Conservation (phyloP, 2,888 invertebrate species). For the Chloroclystis v-ata region DNA sequence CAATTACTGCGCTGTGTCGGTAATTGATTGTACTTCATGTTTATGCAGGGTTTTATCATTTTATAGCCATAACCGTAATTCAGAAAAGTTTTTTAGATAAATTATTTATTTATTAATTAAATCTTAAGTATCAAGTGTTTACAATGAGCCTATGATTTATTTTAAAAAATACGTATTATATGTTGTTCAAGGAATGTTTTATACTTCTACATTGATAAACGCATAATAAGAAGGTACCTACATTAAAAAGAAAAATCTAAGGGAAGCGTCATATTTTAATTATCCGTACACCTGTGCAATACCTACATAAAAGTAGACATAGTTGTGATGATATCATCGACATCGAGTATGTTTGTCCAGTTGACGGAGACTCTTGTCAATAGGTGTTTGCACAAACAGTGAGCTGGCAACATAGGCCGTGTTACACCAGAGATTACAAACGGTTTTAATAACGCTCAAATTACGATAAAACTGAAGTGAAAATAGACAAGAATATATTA, state of each 20-base stretch:
- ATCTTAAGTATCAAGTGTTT: too few relatives aligned
- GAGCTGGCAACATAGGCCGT: slow-evolving; percentile 6
- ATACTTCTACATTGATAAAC: not conserved
- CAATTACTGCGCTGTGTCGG: slow-evolving; percentile 26
- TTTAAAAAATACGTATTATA: too few relatives aligned
- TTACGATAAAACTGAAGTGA: too few relatives aligned
- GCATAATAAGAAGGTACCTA: not conserved
- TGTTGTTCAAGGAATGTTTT: too few relatives aligned
- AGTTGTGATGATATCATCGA: slow-evolving; percentile 18
- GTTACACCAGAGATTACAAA: too few relatives aligned
- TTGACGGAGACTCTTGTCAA: slow-evolving; percentile 15
- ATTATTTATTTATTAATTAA: too few relatives aligned
- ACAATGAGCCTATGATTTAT: too few relatives aligned
- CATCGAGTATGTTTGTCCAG: slow-evolving; percentile 17
- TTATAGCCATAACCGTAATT: not conserved
- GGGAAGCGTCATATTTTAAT: slow-evolving; percentile 26
- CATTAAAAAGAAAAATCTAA: not conserved
- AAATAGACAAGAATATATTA: too few relatives aligned
- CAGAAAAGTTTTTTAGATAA: too few relatives aligned
- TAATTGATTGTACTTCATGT: slow-evolving; percentile 14
- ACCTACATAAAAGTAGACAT: too few relatives aligned
- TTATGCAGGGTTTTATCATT: slow-evolving; percentile 13
- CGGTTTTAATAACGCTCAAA: too few relatives aligned
- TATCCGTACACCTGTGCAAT: slow-evolving; percentile 24
- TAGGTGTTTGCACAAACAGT: slow-evolving; percentile 16